Base-by-base conservation (phyloP, 1,140 invertebrate species). In the Tetranychus cinnabarinus region DNA sequence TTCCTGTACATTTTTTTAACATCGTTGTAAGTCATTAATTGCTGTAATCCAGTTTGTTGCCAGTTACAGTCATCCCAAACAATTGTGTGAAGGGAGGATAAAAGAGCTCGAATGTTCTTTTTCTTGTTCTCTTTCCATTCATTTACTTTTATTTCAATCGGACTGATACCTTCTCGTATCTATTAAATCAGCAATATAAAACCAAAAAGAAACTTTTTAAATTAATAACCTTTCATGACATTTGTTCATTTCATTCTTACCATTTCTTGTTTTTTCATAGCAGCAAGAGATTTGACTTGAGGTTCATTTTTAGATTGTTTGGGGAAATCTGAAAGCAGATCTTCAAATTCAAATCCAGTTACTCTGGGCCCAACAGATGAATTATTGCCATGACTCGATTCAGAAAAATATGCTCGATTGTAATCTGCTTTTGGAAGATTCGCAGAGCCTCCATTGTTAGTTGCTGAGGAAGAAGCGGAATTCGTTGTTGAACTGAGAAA, bases 1-100 rank as follows among this genome's bases (percentile, higher is more conserved):
- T 86, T 89, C 47, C 90, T 77, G 73, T 98, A 99, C 46, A 82
- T 80, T 70, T 95, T 95, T 72, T 97, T 98, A 13, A 97, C 93
- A 73, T 97, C 88, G 3, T 81, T 82, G 7, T 86, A 73, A 0
- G 83, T 80, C 0, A 98, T 85, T 34, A 99, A 76, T 62, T 93
- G 86, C 68, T 88, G 82, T 88, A 99, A 97, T 65, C 92, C 86
- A 66, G 84, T 83, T 64, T 84, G 83, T 63, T 82, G 79, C 93
- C 93, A 98, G 64, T 85, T 83, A 57, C 86, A 85, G 56, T 87
- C 88, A 34, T 85, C 82, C 95, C 95, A 99, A 36, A 97, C 73
- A 8, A 99, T 82, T 0, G 83, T 86, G 68, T 97, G 87, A 67
- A 99, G 75, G 0, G 92, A 91, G 67, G 90, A 92, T 1, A 99